Evolutionary conservation across 2,797 vertebrate species (phyloP), one percentile per base, ranked within the genome.

Genomic region (Argentina silus): DNA sequence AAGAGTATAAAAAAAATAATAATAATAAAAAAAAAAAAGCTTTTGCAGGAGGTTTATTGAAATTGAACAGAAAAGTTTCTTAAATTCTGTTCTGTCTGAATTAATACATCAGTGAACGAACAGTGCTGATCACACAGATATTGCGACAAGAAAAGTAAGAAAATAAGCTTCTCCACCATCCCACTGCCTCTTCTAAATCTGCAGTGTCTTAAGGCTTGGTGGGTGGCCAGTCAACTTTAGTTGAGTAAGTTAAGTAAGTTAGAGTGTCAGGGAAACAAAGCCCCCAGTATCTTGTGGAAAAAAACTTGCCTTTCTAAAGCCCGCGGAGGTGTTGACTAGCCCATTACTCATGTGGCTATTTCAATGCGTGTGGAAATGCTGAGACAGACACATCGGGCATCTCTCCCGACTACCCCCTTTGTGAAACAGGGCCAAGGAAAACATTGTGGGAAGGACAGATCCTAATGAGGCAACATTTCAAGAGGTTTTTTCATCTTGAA

Each of bases 201-300:
- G 65, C 75, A 83, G 78, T 86, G 87, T 85, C 85, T 85, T 2
- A 3, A 78, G 79, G 80, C 87, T 81, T 43, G 70, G 80, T 88
- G 88, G 87, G 89, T 84, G 90, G 90, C 81, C 73, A 3, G 82
- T 88, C 79, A 88, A 86, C 78, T 86, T 77, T 68, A 66, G 80
- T 89, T 76, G 77, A 85, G 81, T 90, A 69, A 69, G 75, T 72
- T 80, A 74, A 82, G 83, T 86, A 87, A 84, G 75, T 86, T 70
- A 72, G 79, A 80, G 78, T 81, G 84, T 82, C 88, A 87, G 83
- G 36, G 73, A 85, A 83, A 92, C 89, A 91, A 91, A 85, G 85
- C 78, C 73, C 78, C 74, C 70, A 89, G 84, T 91, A 85, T 88
- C 74, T 85, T 45, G 68, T 56, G 44, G 69, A n/a, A 77, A 79